Conservation (phyloP, 2,888 invertebrate genomes). For the Subacronicta megacephala region DNA sequence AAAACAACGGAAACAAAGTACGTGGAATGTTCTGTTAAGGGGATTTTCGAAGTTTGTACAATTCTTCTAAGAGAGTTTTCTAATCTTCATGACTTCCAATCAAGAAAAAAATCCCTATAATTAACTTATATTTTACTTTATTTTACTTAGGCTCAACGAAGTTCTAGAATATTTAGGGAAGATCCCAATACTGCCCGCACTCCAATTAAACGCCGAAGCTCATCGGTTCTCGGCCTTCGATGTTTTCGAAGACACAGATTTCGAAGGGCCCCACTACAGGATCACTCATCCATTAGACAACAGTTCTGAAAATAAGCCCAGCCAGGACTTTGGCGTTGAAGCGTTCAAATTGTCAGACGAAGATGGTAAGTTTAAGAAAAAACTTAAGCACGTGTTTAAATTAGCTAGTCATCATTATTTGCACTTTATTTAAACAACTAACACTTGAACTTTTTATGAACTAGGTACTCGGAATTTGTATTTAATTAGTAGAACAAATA, state of each 20-base stretch:
- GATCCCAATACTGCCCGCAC: slow-evolving; percentile 95
- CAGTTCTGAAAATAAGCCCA: slow-evolving; percentile 76
- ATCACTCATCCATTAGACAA: slow-evolving; percentile 76
- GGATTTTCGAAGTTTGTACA: slow-evolving; percentile 20
- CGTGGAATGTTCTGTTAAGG: slow-evolving; percentile 16
- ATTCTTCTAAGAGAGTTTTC: not conserved
- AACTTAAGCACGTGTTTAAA: slow-evolving; percentile 25
- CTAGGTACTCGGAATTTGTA: no score
- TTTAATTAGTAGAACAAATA: no score
- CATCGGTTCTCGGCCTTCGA: slow-evolving; percentile 91
- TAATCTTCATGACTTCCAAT: not conserved
- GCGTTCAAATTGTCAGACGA: slow-evolving; percentile 85
- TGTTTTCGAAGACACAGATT: slow-evolving; percentile 88
- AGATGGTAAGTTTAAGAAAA: slow-evolving; percentile 74
- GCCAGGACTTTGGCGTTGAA: slow-evolving; percentile 83
- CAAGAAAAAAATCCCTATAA: no score
- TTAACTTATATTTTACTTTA: slow-evolving; percentile 65
- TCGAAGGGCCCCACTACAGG: slow-evolving; percentile 80
- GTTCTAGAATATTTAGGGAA: slow-evolving; percentile 94
- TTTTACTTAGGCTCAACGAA: slow-evolving; percentile 92
- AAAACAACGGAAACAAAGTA: slow-evolving; percentile 33
- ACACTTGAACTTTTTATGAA: slow-evolving; percentile 2
- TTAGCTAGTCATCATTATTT: slow-evolving; percentile 19
- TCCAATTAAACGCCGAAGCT: slow-evolving; percentile 91
- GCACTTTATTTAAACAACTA: slow-evolving; percentile 38